Percentiles rank a stretch among this genome's conserved stretches.
Conservation (phyloP, 2,113 vertebrate species). For the Atractosteus spatula region DNA sequence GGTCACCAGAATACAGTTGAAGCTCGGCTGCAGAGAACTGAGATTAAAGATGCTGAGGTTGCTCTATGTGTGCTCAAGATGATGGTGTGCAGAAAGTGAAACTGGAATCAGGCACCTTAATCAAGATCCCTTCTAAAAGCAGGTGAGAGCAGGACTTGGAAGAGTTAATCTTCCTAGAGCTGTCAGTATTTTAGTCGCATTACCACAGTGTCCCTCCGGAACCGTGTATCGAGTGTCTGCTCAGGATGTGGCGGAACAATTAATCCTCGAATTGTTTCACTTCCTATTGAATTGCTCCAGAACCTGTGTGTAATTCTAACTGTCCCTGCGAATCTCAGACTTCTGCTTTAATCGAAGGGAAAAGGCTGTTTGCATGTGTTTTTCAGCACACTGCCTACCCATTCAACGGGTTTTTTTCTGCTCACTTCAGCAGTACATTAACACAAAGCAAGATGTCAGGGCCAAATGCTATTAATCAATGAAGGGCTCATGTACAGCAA, state of each 20-base stretch:
- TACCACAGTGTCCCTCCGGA: slow-evolving; percentile 54
- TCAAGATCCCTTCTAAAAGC: background rate
- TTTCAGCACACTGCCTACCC: background rate
- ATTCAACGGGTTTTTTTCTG: background rate
- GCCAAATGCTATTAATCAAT: background rate
- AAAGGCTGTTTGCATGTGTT: slow-evolving; percentile 28
- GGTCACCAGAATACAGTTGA: too few relatives aligned
- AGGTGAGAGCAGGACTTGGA: slow-evolving; percentile 20
- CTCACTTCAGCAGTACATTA: background rate
- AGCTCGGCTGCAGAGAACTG: too few relatives aligned
- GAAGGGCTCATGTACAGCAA: background rate
- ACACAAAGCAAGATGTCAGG: background rate
- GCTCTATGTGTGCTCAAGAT: too few relatives aligned
- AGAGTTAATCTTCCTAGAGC: slow-evolving; percentile 38
- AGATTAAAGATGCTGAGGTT: too few relatives aligned
- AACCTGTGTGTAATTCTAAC: slow-evolving; percentile 68
- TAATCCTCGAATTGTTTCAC: slow-evolving; percentile 74
- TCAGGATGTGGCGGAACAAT: slow-evolving; percentile 74
- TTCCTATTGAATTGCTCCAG: slow-evolving; percentile 73
- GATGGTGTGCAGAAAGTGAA: too few relatives aligned
- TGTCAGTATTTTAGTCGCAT: slow-evolving; percentile 56
- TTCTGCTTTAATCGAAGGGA: slow-evolving; percentile 38
- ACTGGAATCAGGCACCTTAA: too few relatives aligned
- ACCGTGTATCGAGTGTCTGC: slow-evolving; percentile 61
- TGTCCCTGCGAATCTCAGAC: slow-evolving; percentile 58